These are phyloP conservation scores for Scalopus aquaticus DNA, from an alignment of 2,113 vertebrate genomes.

Conservation along the genomic window DNA sequence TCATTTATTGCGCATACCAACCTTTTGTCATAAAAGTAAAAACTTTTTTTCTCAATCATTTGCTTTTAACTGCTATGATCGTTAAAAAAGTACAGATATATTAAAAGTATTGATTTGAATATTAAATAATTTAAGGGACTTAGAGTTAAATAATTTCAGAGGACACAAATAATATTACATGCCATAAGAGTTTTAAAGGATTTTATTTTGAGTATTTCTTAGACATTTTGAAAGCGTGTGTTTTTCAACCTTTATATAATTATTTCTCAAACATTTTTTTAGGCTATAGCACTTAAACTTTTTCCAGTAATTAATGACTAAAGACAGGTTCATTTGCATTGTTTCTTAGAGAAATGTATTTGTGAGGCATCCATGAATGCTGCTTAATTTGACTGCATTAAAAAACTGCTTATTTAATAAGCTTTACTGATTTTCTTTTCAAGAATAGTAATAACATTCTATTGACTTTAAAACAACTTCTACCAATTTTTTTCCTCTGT, in stretches of 20 bases:
- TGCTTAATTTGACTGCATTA: conserved; percentile 27
- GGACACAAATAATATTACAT: neutral
- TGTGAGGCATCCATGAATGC: neutral
- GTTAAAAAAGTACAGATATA: neutral
- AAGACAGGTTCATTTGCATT: neutral
- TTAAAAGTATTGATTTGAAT: conserved; percentile 29
- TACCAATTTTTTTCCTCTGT: neutral
- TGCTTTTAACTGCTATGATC: neutral
- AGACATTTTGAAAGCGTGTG: neutral
- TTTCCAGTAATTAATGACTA: conserved; percentile 39
- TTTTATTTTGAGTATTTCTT: conserved; percentile 43
- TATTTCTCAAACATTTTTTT: neutral
- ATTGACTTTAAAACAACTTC: conserved; percentile 33
- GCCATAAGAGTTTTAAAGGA: neutral
- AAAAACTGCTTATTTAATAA: conserved; percentile 33
- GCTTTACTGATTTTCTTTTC: conserved; percentile 28
- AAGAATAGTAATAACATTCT: conserved; percentile 39
- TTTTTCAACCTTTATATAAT: neutral
- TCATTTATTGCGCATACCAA: neutral
- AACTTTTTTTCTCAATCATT: neutral
- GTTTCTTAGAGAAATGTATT: conserved; percentile 34
- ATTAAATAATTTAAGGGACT: conserved; percentile 29
- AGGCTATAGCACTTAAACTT: neutral
- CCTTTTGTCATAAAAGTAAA: neutral
- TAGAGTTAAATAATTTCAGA: conserved; percentile 38